A percentile compares a stretch with the other conserved stretches of the same genome.
Evolutionary conservation across 2,888 invertebrate genomes (phyloP).

Genomic region (Heteromurus nitidus): DNA sequence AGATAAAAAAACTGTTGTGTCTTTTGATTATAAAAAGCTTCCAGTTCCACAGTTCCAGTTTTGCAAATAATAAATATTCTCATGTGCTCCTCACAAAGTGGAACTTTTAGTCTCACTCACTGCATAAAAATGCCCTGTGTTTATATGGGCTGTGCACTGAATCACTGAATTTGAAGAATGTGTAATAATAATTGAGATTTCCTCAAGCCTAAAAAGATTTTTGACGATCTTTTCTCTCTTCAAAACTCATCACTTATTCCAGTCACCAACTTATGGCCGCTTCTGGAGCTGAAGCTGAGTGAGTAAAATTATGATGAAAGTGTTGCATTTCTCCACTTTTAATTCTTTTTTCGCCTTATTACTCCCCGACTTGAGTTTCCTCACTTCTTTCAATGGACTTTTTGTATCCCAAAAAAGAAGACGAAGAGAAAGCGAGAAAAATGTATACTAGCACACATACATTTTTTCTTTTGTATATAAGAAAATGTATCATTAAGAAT

Average conservation of each 20-base stretch:
- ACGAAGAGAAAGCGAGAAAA: constrained; percentile 4
- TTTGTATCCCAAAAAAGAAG: constrained; percentile 10
- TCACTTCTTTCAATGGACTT: neutral
- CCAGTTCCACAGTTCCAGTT: neutral
- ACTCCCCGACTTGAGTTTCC: neutral
- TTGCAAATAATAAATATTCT: neutral
- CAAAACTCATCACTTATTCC: constrained; percentile 29
- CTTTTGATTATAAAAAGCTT: too few species aligned
- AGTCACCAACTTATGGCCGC: constrained; percentile 20
- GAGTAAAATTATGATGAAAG: neutral
- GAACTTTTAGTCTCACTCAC: too few species aligned
- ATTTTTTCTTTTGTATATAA: too few species aligned
- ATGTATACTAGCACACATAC: too few species aligned
- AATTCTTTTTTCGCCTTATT: neutral
- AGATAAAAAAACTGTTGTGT: neutral
- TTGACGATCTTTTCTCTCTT: neutral
- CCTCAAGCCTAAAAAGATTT: neutral
- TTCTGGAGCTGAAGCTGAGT: neutral
- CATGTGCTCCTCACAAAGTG: neutral
- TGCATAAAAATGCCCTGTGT: too few species aligned
- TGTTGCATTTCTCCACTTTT: neutral
- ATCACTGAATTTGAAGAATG: too few species aligned
- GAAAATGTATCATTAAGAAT: constrained; percentile 51
- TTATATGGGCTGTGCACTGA: too few species aligned
- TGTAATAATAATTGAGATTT: constrained; percentile 8